These are phyloP conservation scores for Lacerta agilis DNA, from an alignment of 2,797 vertebrate genomes.

Conservation along the genomic window DNA sequence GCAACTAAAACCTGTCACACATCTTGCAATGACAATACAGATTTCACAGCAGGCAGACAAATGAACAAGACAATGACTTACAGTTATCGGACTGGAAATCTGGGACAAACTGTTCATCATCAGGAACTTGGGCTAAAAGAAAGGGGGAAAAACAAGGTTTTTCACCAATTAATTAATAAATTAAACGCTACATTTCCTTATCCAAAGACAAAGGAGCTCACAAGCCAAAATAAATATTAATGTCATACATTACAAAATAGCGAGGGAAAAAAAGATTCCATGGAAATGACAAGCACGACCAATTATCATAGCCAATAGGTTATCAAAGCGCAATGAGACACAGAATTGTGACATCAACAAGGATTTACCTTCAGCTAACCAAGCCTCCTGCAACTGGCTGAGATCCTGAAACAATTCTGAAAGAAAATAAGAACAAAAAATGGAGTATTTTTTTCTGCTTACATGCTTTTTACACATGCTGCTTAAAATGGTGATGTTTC, in stretches of 20 bases:
- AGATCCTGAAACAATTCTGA: constrained; percentile 97
- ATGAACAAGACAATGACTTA: constrained; percentile 81
- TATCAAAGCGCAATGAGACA: not conserved
- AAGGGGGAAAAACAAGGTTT: constrained; percentile 48
- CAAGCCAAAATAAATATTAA: not conserved
- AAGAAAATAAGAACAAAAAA: constrained; percentile 65
- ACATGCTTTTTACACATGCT: not conserved
- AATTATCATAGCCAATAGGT: not conserved
- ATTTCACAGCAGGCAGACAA: constrained; percentile 38
- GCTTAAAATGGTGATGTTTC: not conserved
- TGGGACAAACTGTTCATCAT: constrained; percentile 96
- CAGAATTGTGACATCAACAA: not conserved
- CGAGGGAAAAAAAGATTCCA: not conserved
- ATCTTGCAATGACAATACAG: not conserved
- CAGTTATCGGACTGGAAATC: constrained; percentile 96
- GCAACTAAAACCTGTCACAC: not conserved
- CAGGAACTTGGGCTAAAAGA: constrained; percentile 90
- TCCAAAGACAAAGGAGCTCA: not conserved
- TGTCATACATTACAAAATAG: not conserved
- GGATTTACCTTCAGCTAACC: constrained; percentile 94
- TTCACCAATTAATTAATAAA: not conserved
- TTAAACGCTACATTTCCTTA: not conserved
- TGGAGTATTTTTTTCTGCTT: not conserved
- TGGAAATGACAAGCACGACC: not conserved
- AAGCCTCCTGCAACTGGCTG: constrained; percentile 96